phyloP scores from a whole-genome alignment of 2,888 invertebrate genomes.

The Bombylius major region DNA sequence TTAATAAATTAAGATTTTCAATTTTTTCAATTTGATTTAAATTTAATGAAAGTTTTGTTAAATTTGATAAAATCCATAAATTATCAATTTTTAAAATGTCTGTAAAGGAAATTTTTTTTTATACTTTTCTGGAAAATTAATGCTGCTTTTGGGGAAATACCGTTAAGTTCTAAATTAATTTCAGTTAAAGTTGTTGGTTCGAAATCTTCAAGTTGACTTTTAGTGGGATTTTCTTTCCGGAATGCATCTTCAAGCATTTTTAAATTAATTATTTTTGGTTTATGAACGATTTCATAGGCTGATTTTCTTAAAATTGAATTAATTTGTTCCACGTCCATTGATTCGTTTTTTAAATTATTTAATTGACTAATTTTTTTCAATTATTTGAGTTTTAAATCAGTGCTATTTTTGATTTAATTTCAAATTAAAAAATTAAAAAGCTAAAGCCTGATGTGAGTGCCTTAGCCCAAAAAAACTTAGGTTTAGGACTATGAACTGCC shows the following conservation, averaged over 20 bases:
- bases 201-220: neutral
- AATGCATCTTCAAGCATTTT: neutral
- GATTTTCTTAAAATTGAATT: no score
- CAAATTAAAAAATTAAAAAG: no score
- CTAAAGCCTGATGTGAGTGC: no score
- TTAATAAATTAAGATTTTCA: slow-evolving; percentile 63
- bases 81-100: slow-evolving; percentile 80
- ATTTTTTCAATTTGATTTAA: slow-evolving; percentile 83
- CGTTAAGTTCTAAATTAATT: neutral
- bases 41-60: slow-evolving; percentile 67
- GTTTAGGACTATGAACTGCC: no score
- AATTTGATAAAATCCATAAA: slow-evolving; percentile 66
- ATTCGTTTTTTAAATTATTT: no score
- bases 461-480: no score
- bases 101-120: slow-evolving; percentile 22
- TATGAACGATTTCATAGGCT: no score
- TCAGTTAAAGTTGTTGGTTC: neutral
- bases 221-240: neutral
- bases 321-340: no score
- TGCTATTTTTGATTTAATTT: no score
- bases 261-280: neutral
- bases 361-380: no score
- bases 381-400: no score
- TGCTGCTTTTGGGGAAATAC: neutral
- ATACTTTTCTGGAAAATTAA: no score